Evolutionary conservation across 2,113 vertebrate species (phyloP).

Genomic region (Leptodactylus fuscus): DNA sequence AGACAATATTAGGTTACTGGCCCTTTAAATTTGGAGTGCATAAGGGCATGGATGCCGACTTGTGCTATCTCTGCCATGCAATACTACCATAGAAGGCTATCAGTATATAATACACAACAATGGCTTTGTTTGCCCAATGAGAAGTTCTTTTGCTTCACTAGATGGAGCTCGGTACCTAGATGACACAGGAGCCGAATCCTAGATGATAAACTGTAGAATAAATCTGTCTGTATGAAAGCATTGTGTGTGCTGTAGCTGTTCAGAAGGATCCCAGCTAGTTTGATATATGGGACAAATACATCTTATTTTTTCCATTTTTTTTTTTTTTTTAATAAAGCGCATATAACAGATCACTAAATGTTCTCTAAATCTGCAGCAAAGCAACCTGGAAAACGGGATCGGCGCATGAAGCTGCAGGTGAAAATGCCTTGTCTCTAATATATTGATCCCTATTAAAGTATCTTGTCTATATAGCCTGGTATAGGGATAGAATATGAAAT

Average conservation of each 20-base stretch:
- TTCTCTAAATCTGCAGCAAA: background rate
- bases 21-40: too few relatives aligned
- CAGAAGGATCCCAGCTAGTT: background rate
- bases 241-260: background rate
- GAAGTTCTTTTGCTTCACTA: constrained; percentile 1
- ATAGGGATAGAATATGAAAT: background rate
- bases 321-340: background rate
- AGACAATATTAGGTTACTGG: background rate
- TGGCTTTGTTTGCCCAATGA: background rate
- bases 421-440: background rate
- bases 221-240: background rate
- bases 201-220: background rate
- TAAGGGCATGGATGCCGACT: background rate
- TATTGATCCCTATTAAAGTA: too few relatives aligned
- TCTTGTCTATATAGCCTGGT: background rate
- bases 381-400: background rate
- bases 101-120: background rate
- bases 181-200: background rate
- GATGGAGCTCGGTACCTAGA: constrained; percentile 33
- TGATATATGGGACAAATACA: constrained; percentile 13
- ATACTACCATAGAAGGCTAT: background rate
- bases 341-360: background rate
- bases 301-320: background rate
- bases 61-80: background rate
- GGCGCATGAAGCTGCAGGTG: background rate